A percentile compares a stretch with the other conserved stretches of the same genome.
Conservation (phyloP, 2,888 invertebrate species). For the Ochropleura leucogaster region DNA sequence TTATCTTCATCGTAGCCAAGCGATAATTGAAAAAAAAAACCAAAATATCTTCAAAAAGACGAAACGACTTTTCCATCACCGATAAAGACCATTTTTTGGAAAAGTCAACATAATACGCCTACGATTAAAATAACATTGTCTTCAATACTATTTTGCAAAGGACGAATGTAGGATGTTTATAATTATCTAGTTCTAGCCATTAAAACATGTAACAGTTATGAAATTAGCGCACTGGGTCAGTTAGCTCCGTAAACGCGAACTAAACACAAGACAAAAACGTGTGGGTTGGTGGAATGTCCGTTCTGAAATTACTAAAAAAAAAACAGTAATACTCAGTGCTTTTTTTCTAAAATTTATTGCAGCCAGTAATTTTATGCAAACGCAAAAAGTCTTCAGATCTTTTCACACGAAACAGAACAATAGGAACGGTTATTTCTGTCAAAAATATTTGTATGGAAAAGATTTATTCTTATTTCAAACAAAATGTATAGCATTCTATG, state of each 20-base stretch:
- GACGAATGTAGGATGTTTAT: conserved; percentile 41
- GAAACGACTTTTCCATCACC: too few relatives aligned
- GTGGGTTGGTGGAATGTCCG: conserved; percentile 11
- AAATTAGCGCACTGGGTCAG: conserved; percentile 58
- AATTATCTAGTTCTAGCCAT: conserved; percentile 57
- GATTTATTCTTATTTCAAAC: background rate
- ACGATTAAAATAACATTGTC: background rate
- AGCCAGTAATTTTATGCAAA: conserved; percentile 7
- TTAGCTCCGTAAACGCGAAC: conserved; percentile 43
- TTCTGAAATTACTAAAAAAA: background rate
- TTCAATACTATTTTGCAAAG: conserved; percentile 20
- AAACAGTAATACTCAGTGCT: background rate
- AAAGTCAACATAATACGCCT: background rate
- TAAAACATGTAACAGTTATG: conserved; percentile 49
- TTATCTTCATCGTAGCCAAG: too few relatives aligned
- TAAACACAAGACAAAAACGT: conserved; percentile 26
- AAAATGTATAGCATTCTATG: background rate
- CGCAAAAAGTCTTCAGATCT: background rate
- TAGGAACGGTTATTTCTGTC: background rate
- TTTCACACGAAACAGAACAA: conserved; percentile 20
- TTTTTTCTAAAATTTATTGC: conserved; percentile 28
- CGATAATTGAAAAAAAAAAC: too few relatives aligned
- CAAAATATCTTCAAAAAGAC: too few relatives aligned
- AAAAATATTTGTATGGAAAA: conserved; percentile 1
- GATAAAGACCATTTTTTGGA: too few relatives aligned